phyloP scores from a whole-genome alignment of 2,888 invertebrate species.

The Shargacucullia verbasci region DNA sequence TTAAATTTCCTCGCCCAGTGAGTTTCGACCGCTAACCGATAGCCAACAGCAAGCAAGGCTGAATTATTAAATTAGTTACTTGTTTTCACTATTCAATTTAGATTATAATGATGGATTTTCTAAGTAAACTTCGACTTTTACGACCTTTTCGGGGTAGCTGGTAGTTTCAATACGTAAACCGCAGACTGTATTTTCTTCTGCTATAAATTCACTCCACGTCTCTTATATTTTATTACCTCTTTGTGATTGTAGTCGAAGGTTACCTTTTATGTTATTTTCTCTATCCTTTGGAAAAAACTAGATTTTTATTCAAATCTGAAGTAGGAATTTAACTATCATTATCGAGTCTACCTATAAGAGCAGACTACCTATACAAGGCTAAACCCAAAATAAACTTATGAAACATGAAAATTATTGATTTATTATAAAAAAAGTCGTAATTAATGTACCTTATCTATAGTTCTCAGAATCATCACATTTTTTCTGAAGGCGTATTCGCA shows the following conservation, averaged over 20 bases:
- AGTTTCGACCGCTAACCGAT: slow-evolving; percentile 35
- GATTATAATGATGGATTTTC: slow-evolving; percentile 33
- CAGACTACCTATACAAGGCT: no score
- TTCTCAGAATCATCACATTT: no score
- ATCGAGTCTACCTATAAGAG: no score
- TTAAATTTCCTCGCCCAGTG: slow-evolving; percentile 31
- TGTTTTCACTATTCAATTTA: slow-evolving; percentile 41
- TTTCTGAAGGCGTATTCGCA: no score
- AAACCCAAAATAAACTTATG: no score
- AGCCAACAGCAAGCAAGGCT: slow-evolving; percentile 25
- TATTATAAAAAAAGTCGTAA: no score
- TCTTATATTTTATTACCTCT: slow-evolving; percentile 50
- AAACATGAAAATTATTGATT: no score
- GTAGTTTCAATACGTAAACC: slow-evolving; percentile 35
- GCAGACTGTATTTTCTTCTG: slow-evolving; percentile 37
- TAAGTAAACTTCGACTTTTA: slow-evolving; percentile 23
- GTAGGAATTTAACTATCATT: slow-evolving; percentile 8
- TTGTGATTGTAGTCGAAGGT: slow-evolving; percentile 52
- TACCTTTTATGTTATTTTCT: slow-evolving; percentile 46
- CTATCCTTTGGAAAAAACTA: slow-evolving; percentile 12
- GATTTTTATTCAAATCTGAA: slow-evolving; percentile 27
- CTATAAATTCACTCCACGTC: slow-evolving; percentile 48
- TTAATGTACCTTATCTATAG: no score
- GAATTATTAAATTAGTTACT: slow-evolving; percentile 35
- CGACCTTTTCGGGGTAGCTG: slow-evolving; percentile 7